These are phyloP conservation scores for Pempheris klunzingeri DNA, from an alignment of 2,797 vertebrate genomes.

Conservation along the genomic window DNA sequence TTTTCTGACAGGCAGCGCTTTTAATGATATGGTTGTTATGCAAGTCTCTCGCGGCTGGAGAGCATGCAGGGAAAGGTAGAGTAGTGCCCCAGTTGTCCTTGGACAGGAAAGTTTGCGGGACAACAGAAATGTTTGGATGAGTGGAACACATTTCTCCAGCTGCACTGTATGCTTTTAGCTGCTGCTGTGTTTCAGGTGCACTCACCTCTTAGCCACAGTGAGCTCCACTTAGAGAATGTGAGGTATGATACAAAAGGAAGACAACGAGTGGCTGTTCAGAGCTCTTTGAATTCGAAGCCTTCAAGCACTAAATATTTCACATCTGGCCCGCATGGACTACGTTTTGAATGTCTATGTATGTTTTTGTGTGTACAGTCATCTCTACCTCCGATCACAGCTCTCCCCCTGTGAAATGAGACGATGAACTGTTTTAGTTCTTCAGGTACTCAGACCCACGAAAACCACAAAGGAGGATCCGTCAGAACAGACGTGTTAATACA, in stretches of 20 bases:
- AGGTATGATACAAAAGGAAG: neutral
- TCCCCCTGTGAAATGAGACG: neutral
- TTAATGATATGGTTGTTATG: conserved; percentile 43
- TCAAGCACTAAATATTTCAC: neutral
- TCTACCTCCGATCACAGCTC: neutral
- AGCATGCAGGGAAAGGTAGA: conserved; percentile 19
- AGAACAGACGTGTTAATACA: neutral
- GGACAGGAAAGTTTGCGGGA: conserved; percentile 31
- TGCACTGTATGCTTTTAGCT: conserved; percentile 10
- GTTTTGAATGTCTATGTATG: neutral
- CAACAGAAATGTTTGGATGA: conserved; percentile 20
- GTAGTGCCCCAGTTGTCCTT: conserved; percentile 19
- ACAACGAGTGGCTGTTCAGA: neutral
- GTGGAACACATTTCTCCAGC: conserved; percentile 14
- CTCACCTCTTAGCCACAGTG: neutral
- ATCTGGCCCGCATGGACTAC: neutral
- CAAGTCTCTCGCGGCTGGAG: conserved; percentile 47
- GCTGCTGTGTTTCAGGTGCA: conserved; percentile 25
- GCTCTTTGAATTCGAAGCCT: conserved; percentile 10
- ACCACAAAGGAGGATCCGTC: neutral
- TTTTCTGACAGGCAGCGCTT: conserved; percentile 39
- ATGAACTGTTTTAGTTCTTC: neutral
- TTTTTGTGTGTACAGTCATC: neutral
- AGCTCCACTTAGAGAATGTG: neutral
- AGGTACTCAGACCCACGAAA: neutral